Percentiles rank a stretch among this genome's conserved stretches.
Evolutionary conservation across 2,797 vertebrate genomes (phyloP).

Genomic region (Poeciliopsis turneri): DNA sequence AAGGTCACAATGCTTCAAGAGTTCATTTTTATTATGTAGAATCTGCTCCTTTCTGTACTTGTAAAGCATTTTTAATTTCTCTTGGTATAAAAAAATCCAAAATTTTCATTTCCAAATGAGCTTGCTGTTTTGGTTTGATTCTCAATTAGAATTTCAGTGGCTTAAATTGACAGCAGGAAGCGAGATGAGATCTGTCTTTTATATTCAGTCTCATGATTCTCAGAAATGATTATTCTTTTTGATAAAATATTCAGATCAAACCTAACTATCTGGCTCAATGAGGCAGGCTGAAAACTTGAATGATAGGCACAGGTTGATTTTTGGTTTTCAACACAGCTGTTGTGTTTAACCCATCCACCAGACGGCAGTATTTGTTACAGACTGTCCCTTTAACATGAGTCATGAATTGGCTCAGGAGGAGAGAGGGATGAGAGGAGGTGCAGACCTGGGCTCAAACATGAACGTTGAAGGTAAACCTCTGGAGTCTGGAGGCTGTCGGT

Average conservation of each 20-base stretch:
- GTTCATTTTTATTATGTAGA: too few species aligned
- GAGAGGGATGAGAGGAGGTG: constrained; percentile 15
- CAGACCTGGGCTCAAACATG: constrained; percentile 4
- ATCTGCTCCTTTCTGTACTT: too few species aligned
- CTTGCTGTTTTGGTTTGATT: too few species aligned
- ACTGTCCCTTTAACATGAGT: constrained; percentile 13
- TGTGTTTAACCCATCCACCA: background rate
- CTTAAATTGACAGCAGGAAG: background rate
- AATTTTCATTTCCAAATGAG: too few species aligned
- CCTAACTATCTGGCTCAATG: background rate
- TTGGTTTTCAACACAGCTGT: background rate
- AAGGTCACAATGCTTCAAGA: too few species aligned
- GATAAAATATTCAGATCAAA: background rate
- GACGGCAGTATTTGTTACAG: constrained; percentile 1
- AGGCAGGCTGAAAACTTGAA: background rate
- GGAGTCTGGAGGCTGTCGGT: constrained; percentile 24
- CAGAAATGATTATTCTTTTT: too few species aligned
- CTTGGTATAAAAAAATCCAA: too few species aligned
- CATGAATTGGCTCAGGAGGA: constrained; percentile 25
- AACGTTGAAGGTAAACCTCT: constrained; percentile 23
- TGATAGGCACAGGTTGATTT: background rate
- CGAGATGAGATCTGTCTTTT: too few species aligned
- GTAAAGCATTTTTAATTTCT: too few species aligned
- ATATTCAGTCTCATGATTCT: background rate
- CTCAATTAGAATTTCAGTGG: too few species aligned